Evolutionary conservation across 2,797 vertebrate species (phyloP).

Genomic region (Nothura maculosa): DNA sequence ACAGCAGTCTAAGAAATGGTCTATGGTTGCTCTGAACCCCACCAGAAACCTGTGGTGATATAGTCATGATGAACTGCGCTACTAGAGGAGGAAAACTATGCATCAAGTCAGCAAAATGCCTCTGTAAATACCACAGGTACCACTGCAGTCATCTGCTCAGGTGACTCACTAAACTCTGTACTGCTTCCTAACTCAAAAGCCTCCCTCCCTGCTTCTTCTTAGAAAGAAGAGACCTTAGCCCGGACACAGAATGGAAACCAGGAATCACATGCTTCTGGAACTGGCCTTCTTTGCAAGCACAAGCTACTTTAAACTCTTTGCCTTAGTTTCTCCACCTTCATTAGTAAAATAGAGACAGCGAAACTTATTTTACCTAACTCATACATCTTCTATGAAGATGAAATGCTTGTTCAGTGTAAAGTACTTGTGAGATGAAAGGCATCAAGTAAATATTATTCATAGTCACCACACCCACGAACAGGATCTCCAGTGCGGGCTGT

Average conservation of each 20-base stretch:
- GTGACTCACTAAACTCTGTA: not conserved
- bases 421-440: slow-evolving; percentile 58
- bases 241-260: not conserved
- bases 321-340: slow-evolving; percentile 29
- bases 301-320: slow-evolving; percentile 28
- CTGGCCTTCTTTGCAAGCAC: not conserved
- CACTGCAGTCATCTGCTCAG: not conserved
- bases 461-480: slow-evolving; percentile 62
- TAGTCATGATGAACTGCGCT: not conserved
- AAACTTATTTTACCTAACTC: slow-evolving; percentile 43
- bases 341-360: slow-evolving; percentile 1
- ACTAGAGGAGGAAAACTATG: not conserved
- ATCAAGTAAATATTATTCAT: slow-evolving; percentile 54
- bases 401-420: slow-evolving; percentile 52
- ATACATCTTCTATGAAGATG: slow-evolving; percentile 1
- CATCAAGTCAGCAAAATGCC: not conserved
- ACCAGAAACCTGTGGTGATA: not conserved
- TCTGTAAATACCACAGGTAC: not conserved
- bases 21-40: rapidly evolving
- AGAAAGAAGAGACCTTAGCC: not conserved
- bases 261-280: not conserved
- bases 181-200: not conserved
- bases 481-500: slow-evolving; percentile 35
- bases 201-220: not conserved
- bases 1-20: not conserved